phyloP scores from a whole-genome alignment of 2,113 vertebrate genomes.

The Amphilophus citrinellus region DNA sequence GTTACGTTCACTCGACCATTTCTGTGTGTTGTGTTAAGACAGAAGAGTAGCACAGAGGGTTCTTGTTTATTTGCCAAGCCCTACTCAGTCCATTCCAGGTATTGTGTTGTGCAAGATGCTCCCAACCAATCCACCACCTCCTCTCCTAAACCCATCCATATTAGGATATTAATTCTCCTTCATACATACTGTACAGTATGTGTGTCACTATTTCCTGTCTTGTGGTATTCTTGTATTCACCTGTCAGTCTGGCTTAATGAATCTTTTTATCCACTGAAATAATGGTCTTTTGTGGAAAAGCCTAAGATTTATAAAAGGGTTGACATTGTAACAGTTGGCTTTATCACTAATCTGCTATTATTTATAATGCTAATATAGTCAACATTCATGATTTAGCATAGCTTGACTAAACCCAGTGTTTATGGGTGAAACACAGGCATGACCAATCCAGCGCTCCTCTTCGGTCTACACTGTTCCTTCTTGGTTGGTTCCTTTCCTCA shows the following conservation, averaged over 20 bases:
- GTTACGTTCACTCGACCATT: neutral
- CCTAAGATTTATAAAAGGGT: constrained; percentile 31
- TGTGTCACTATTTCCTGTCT: constrained; percentile 46
- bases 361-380: constrained; percentile 36
- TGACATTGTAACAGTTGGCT: constrained; percentile 44
- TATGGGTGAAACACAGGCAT: constrained; percentile 52
- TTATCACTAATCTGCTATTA: constrained; percentile 64
- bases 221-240: constrained; percentile 42
- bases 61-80: constrained; percentile 24
- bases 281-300: constrained; percentile 55
- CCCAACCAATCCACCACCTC: constrained; percentile 12
- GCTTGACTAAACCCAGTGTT: constrained; percentile 53
- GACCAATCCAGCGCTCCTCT: constrained; percentile 47
- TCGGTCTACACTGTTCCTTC: constrained; percentile 31
- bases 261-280: constrained; percentile 43
- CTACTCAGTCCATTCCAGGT: constrained; percentile 35
- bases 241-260: constrained; percentile 61
- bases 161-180: constrained; percentile 52
- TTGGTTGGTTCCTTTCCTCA: neutral
- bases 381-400: constrained; percentile 40
- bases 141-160: constrained; percentile 37
- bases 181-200: constrained; percentile 11
- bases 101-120: constrained; percentile 54
- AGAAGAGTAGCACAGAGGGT: neutral
- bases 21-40: constrained; percentile 20